Evolutionary conservation across 1,140 invertebrate genomes (phyloP), one percentile per base, ranked within the genome.

Genomic region (Trichogramma pretiosum): DNA sequence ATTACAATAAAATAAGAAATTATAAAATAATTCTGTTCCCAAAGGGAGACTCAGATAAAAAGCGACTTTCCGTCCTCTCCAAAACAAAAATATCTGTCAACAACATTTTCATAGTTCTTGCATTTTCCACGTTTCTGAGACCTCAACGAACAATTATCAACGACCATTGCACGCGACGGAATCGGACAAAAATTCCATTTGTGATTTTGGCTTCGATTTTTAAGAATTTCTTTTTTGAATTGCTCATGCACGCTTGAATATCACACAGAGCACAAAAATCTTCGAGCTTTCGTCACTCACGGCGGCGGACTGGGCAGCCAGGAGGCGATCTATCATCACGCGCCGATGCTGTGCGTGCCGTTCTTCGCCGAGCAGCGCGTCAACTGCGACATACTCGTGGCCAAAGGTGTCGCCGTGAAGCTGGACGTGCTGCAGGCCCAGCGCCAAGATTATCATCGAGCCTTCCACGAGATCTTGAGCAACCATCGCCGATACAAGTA

Each of bases 221-320:
- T 9, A 40, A 2, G 17, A 40, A 40, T 26, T 14, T 26, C 37
- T 14, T 24, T 36, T 46, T 30, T 58, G 32, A 28, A 7, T 28
- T 28, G 24, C 5, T 28, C 11, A 7, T 28, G 11, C 11, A 28
- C 11, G 5, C 24, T 39, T 57, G 40, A 67, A 64, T 35, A n/a
- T n/a, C n/a, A n/a, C n/a, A n/a, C 61, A 82, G 81, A 68, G 48
- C 83, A 88, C 67, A 75, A 77, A 13, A 83, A 84, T 59, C 76
- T 79, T 0, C 68, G 75, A 46, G 77, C 75, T 0, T 86, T 85
- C 50, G 73, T 85, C 43, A 78, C 80, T 0, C 84, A 89, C 57
- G 79, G 77, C 32, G 85, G 84, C 0, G 74, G 84, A 32, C 75
- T 83, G 57, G 79, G 84, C 36, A 78, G 76, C 3, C 78, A 78